Percentiles rank a stretch among this genome's conserved stretches.
These are phyloP conservation scores for Gisinianus flammeolus DNA, from an alignment of 2,888 invertebrate genomes.

Conservation along the genomic window DNA sequence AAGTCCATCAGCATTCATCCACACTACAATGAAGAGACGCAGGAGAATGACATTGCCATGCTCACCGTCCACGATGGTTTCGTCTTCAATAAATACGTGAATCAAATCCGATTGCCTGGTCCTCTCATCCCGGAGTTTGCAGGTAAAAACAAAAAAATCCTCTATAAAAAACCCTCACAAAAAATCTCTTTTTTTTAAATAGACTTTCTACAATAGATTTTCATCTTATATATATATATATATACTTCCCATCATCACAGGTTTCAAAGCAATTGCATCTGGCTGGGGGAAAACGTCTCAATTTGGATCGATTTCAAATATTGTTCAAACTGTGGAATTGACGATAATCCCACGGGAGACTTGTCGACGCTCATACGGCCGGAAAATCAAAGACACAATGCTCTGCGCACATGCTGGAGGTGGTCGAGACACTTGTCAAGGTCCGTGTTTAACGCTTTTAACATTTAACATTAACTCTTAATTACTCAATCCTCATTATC, in stretches of 20 bases:
- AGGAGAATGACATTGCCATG: slow-evolving; percentile 1
- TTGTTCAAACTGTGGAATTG: neutral
- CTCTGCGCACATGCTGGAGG: neutral
- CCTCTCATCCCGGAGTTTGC: neutral
- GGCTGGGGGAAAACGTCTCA: neutral
- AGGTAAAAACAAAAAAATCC: too few relatives aligned
- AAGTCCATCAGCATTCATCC: neutral
- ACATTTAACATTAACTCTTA: neutral
- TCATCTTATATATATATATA: neutral
- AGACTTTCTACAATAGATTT: neutral
- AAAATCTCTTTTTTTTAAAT: neutral
- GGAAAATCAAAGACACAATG: neutral
- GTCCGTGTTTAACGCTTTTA: neutral
- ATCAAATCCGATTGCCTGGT: neutral
- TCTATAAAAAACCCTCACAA: too few relatives aligned
- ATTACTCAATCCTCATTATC: neutral
- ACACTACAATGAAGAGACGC: neutral
- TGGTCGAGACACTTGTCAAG: neutral
- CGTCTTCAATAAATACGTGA: neutral
- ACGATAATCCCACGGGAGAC: neutral
- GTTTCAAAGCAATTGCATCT: neutral
- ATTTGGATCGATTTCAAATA: neutral
- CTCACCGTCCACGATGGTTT: neutral
- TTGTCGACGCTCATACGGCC: neutral
- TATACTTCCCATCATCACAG: too few relatives aligned